A percentile compares a stretch with the other conserved stretches of the same genome.
Evolutionary conservation across 2,113 vertebrate genomes (phyloP).

Genomic region (Myanophis thanlyinensis): DNA sequence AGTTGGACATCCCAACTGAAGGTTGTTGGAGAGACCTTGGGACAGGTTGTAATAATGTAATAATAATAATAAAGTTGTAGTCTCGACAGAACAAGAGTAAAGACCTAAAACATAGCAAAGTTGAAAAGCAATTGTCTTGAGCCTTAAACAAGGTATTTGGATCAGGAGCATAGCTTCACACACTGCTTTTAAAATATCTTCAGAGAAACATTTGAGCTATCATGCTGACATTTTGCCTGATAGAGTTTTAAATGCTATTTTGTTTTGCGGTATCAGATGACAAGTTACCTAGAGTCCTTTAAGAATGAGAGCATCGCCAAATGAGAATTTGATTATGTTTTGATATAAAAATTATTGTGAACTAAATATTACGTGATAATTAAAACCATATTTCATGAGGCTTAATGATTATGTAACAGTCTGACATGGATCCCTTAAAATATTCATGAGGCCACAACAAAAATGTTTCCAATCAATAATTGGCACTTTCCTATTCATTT

Average conservation of each 20-base stretch:
- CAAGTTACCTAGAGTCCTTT: slow-evolving; percentile 42
- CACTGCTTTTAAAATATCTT: not conserved
- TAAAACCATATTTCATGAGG: slow-evolving; percentile 56
- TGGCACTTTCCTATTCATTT: slow-evolving; percentile 44
- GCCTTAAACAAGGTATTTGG: not conserved
- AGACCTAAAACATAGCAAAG: not conserved
- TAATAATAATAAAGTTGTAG: not conserved
- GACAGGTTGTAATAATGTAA: not conserved
- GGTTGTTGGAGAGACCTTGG: not conserved
- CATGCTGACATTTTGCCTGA: slow-evolving; percentile 11
- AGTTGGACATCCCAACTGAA: not conserved
- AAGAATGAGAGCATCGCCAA: slow-evolving; percentile 44
- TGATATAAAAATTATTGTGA: slow-evolving; percentile 44
- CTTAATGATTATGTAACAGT: slow-evolving; percentile 48
- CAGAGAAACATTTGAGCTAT: not conserved
- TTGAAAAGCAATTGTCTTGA: not conserved
- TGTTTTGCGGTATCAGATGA: slow-evolving; percentile 28
- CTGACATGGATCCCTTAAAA: not conserved
- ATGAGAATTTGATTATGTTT: slow-evolving; percentile 52
- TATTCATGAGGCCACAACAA: slow-evolving; percentile 14
- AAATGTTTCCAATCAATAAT: slow-evolving; percentile 57
- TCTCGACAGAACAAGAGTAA: not conserved
- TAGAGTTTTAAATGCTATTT: slow-evolving; percentile 25
- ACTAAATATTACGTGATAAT: slow-evolving; percentile 48
- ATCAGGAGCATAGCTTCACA: not conserved